These are phyloP conservation scores for Daubentonia madagascariensis DNA, from an alignment of 2,113 vertebrate genomes.

Conservation along the genomic window DNA sequence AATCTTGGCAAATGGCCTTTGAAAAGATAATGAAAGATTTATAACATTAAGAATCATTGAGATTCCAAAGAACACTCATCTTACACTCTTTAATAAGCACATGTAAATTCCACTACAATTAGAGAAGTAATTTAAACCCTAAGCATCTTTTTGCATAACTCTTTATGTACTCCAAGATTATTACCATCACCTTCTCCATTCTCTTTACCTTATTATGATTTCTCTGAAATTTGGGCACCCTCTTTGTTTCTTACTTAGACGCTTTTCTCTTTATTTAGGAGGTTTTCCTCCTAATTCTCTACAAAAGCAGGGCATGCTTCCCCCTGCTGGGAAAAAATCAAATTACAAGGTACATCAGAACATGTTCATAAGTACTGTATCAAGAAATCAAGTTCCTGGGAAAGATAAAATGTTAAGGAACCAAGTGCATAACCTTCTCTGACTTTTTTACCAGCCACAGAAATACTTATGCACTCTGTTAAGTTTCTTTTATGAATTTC, in stretches of 20 bases:
- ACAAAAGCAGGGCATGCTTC: conserved; percentile 78
- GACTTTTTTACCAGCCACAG: not conserved
- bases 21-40: conserved; percentile 74
- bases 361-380: not conserved
- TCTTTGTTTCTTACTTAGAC: conserved; percentile 68
- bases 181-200: not conserved
- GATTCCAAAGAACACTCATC: conserved; percentile 59
- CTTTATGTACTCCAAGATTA: not conserved
- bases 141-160: not conserved
- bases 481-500: not conserved
- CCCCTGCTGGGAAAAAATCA: conserved; percentile 83
- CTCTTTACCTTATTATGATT: conserved; percentile 17
- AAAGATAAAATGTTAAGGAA: conserved; percentile 19
- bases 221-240: conserved; percentile 47
- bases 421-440: not conserved
- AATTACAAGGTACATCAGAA: conserved; percentile 77
- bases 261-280: conserved; percentile 41
- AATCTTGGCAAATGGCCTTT: conserved; percentile 78
- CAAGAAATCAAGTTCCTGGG: conserved; percentile 1
- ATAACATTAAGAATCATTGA: conserved; percentile 70
- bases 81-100: conserved; percentile 52
- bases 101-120: not conserved
- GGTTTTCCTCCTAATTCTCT: not conserved
- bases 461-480: not conserved
- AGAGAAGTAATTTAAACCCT: not conserved